Conservation (phyloP, 2,888 invertebrate genomes). For the Incurvaria masculella region DNA sequence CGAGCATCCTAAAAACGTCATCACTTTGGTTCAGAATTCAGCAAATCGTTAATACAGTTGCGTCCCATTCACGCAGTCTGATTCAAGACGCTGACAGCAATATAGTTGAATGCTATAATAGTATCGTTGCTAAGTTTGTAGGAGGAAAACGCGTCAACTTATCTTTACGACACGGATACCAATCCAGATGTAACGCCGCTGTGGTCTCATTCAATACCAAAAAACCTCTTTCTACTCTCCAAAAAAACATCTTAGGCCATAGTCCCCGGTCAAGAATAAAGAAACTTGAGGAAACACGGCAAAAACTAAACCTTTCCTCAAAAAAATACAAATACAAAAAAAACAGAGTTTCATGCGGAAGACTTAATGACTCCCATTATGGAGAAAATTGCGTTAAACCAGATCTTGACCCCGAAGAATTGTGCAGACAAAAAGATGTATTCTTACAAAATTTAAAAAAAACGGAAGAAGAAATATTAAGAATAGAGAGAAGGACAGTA, state of each 20-base stretch:
- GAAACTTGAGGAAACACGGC: too few species aligned
- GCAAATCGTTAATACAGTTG: not conserved
- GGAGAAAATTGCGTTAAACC: too few species aligned
- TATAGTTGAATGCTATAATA: slow-evolving; percentile 5
- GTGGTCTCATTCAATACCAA: not conserved
- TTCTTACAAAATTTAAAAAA: not conserved
- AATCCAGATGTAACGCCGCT: not conserved
- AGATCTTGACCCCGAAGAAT: too few species aligned
- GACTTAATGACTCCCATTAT: too few species aligned
- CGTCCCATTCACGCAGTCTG: slow-evolving; percentile 1
- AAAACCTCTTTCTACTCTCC: not conserved
- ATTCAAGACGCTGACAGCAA: slow-evolving; percentile 5
- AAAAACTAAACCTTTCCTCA: too few species aligned
- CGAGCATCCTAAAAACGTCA: not conserved
- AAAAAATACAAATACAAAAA: too few species aligned
- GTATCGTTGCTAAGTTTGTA: slow-evolving; percentile 3
- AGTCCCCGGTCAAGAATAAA: not conserved
- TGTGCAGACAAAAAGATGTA: too few species aligned
- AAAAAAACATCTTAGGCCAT: not conserved
- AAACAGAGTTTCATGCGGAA: too few species aligned
- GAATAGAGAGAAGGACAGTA: slow-evolving; percentile 1
- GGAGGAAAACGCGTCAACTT: slow-evolving; percentile 3
- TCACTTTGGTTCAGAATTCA: not conserved
- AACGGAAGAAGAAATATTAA: not conserved
- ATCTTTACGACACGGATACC: not conserved